These are phyloP conservation scores for Cebus imitator DNA, from an alignment of 2,113 vertebrate species.

Conservation along the genomic window DNA sequence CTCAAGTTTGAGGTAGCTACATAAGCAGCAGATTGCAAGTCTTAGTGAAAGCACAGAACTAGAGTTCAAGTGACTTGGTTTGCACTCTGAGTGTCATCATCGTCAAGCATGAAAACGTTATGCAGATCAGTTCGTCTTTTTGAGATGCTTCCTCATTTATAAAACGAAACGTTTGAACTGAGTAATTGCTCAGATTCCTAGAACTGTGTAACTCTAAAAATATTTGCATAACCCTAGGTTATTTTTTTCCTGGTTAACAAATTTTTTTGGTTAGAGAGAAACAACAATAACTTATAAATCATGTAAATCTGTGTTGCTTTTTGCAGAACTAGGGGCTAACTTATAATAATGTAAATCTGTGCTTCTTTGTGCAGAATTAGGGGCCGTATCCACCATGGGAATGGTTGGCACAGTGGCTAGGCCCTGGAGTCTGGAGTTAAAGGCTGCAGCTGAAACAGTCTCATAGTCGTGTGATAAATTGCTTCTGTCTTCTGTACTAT, in stretches of 20 bases:
- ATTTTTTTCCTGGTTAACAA: not conserved
- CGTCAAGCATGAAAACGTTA: not conserved
- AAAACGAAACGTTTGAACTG: not conserved
- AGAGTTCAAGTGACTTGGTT: not conserved
- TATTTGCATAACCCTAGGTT: not conserved
- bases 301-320: not conserved
- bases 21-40: not conserved
- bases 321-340: not conserved
- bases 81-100: no score
- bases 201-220: not conserved
- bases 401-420: no score
- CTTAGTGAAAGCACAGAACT: not conserved
- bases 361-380: not conserved
- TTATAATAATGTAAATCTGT: not conserved
- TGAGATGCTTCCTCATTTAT: not conserved
- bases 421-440: not conserved
- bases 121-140: not conserved
- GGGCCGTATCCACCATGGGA: not conserved
- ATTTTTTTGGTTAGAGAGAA: not conserved
- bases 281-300: not conserved
- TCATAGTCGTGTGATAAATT: not conserved
- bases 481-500: not conserved
- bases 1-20: not conserved
- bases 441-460: not conserved
- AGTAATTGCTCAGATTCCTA: not conserved